Evolutionary conservation across 2,113 vertebrate genomes (phyloP).

Genomic region (Tupaia tana): DNA sequence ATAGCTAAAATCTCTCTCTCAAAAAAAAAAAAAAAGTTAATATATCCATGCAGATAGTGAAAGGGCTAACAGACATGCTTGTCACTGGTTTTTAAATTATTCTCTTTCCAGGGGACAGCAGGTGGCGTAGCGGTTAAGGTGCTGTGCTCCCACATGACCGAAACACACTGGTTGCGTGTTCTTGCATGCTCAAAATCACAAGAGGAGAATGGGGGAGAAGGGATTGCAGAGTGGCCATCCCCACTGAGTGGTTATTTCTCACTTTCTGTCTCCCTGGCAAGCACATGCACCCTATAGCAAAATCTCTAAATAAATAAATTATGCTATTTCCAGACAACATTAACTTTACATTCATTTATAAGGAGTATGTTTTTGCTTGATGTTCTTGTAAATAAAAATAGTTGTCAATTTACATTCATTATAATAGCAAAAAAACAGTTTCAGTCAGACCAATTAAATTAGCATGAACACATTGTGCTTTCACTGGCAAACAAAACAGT

Average conservation of each 20-base stretch:
- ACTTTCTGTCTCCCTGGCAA: too few relatives aligned
- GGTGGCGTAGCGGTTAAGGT: too few relatives aligned
- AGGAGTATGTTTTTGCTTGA: slow-evolving; percentile 48
- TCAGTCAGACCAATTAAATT: slow-evolving; percentile 63
- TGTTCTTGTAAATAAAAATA: slow-evolving; percentile 67
- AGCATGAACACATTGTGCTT: slow-evolving; percentile 10
- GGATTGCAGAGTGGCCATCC: too few relatives aligned
- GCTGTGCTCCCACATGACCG: too few relatives aligned
- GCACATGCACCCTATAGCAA: too few relatives aligned
- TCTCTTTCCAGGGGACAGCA: neutral
- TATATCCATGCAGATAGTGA: neutral
- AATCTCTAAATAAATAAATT: neutral
- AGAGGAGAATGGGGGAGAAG: too few relatives aligned
- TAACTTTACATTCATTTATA: slow-evolving; percentile 58
- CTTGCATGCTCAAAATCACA: too few relatives aligned
- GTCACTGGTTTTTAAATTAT: slow-evolving; percentile 29
- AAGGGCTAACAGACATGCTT: slow-evolving; percentile 13
- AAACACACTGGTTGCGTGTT: too few relatives aligned
- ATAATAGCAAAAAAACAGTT: slow-evolving; percentile 50
- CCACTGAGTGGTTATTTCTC: too few relatives aligned
- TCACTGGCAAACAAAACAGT: slow-evolving; percentile 32
- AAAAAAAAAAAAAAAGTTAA: too few relatives aligned
- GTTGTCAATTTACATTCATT: slow-evolving; percentile 39
- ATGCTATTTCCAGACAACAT: slow-evolving; percentile 33
- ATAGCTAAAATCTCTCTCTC: too few relatives aligned